phyloP scores from a whole-genome alignment of 1,140 invertebrate species.

The Latrodectus geometricus region DNA sequence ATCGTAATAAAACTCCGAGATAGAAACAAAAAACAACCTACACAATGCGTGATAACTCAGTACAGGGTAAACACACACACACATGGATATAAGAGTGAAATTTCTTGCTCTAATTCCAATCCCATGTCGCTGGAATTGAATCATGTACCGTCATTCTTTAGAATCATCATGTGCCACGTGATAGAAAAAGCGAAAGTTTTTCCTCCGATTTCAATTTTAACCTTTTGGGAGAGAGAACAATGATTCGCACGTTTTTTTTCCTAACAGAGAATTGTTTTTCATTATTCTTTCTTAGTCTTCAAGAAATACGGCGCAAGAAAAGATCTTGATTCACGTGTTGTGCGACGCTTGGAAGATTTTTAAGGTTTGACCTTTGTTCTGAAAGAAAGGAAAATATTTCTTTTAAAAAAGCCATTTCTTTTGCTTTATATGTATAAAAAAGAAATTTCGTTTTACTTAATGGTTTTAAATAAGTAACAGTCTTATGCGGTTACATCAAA shows the following conservation, averaged over 20 bases:
- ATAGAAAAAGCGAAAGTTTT: slow-evolving; percentile 29
- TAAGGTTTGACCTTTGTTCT: slow-evolving; percentile 43
- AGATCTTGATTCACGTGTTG: neutral
- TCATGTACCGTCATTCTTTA: slow-evolving; percentile 33
- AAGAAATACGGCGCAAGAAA: slow-evolving; percentile 7
- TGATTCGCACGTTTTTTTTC: slow-evolving; percentile 7
- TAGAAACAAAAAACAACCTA: slow-evolving; percentile 3
- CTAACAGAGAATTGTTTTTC: slow-evolving; percentile 7
- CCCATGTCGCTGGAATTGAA: slow-evolving; percentile 25
- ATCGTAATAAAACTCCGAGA: slow-evolving; percentile 20
- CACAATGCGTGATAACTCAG: slow-evolving; percentile 49
- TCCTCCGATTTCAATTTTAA: neutral
- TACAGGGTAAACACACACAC: slow-evolving; percentile 31
- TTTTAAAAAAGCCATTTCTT: slow-evolving; percentile 9
- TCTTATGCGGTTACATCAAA: neutral
- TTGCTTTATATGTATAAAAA: neutral
- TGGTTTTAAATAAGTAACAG: slow-evolving; percentile 29
- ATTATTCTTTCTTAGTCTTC: neutral
- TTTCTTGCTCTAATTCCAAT: slow-evolving; percentile 55
- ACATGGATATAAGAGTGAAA: slow-evolving; percentile 16
- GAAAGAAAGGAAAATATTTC: slow-evolving; percentile 34
- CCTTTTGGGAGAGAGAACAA: slow-evolving; percentile 28
- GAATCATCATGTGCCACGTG: slow-evolving; percentile 16
- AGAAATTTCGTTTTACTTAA: slow-evolving; percentile 20
- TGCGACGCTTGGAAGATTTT: slow-evolving; percentile 19